Base-by-base conservation (phyloP, 2,797 vertebrate species). In the Pagetopsis macropterus region DNA sequence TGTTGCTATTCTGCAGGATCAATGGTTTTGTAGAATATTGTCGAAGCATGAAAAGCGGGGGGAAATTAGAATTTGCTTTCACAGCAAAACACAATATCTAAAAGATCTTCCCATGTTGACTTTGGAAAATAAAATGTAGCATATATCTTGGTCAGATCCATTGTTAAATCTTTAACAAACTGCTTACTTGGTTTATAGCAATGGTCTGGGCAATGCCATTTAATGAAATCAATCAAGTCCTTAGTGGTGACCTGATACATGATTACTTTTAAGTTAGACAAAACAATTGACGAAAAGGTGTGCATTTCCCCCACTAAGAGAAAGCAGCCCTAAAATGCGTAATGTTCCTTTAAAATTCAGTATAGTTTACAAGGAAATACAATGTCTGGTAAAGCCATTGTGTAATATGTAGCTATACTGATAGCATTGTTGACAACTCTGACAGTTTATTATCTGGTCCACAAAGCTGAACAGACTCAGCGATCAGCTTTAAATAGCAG, bases 121-220 rank as follows among this genome's bases (percentile, higher is more conserved):
- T 63, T 65, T 77, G 27, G 55, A 72, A 71, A 78, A 27, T 44
- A 57, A 62, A 72, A 65, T 65, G 65, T 31, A 65, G 43, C 51
- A 21, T 43, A 2, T 16, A 57, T 27, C 55, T 75, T 54, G 3
- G 0, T 61, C 50, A 64, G 11, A 63, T 23, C 52, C 37, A 49
- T 6, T 10, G 64, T 41, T 64, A 9, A 12, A 23, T 23, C 64
- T 59, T 52, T 6, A 45, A 27, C 43, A 27, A 43, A 58, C 4
- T 56, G 41, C 51, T 58, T 12, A 1, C 3, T 70, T 8, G 1
- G 6, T 52, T 2, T 4, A 23, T 15, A 45, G 64, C 51, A 27
- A 41, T 6, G 44, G 33, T 8, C 9, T 41, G 17, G 45, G 37
- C 0, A 43, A 49, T 21, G 13, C 14, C 17, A 19, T 59, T 48